Evolutionary conservation across 2,113 vertebrate genomes (phyloP).

Genomic region (Bos taurus): ARS-UCD2.0 NC_037357.1:34171001-34171500

Average conservation of each 20-base stretch:
- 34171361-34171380: neutral
- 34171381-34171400: neutral
- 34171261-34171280: neutral
- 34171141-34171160: neutral
- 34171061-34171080: neutral
- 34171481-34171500: neutral
- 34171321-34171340: neutral
- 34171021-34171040: neutral
- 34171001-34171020: neutral
- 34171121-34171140: neutral
- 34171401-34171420: neutral
- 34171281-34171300: neutral
- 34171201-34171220: neutral
- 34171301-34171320: neutral
- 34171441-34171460: neutral
- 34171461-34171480: neutral
- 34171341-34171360: neutral
- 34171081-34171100: neutral
- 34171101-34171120: neutral
- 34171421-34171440: neutral
- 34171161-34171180: neutral
- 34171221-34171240: neutral
- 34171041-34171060: neutral
- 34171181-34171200: neutral
- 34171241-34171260: neutral